Percentiles rank a stretch among this genome's conserved stretches.
These are phyloP conservation scores for Athripsodes cinereus DNA, from an alignment of 2,888 invertebrate genomes.

Conservation along the genomic window DNA sequence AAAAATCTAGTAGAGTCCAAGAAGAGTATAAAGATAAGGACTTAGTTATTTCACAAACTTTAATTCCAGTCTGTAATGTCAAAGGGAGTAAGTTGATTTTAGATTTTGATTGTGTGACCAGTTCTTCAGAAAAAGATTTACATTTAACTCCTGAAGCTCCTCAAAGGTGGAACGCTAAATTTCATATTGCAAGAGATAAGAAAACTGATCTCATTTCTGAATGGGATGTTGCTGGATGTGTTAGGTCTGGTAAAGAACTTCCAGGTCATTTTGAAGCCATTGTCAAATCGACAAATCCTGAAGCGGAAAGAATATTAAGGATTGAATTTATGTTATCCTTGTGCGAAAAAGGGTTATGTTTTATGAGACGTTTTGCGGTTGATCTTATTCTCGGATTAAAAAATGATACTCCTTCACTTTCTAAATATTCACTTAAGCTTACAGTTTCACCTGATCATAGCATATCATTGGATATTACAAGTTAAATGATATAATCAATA, in stretches of 20 bases:
- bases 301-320: constrained; percentile 12
- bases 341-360: constrained; percentile 20
- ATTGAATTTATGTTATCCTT: constrained; percentile 21
- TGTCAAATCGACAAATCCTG: constrained; percentile 7
- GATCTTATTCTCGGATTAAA: constrained; percentile 11
- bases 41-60: constrained; percentile 7
- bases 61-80: constrained; percentile 20
- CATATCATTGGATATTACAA: neutral
- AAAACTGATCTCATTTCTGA: constrained; percentile 21
- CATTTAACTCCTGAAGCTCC: constrained; percentile 52
- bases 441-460: neutral
- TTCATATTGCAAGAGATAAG: constrained; percentile 34
- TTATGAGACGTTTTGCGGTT: constrained; percentile 18
- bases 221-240: constrained; percentile 23
- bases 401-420: neutral
- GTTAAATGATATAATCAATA: too few relatives aligned
- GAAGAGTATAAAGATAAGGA: constrained; percentile 16
- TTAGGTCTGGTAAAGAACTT: constrained; percentile 18
- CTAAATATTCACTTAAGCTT: neutral
- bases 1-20: constrained; percentile 36
- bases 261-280: constrained; percentile 20
- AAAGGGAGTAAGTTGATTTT: constrained; percentile 44
- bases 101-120: constrained; percentile 44
- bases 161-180: constrained; percentile 49
- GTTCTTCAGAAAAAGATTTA: constrained; percentile 38